Percentiles rank a stretch among this genome's conserved stretches.
Conservation (phyloP, 2,888 invertebrate species). For the Slavum lentiscoides region DNA sequence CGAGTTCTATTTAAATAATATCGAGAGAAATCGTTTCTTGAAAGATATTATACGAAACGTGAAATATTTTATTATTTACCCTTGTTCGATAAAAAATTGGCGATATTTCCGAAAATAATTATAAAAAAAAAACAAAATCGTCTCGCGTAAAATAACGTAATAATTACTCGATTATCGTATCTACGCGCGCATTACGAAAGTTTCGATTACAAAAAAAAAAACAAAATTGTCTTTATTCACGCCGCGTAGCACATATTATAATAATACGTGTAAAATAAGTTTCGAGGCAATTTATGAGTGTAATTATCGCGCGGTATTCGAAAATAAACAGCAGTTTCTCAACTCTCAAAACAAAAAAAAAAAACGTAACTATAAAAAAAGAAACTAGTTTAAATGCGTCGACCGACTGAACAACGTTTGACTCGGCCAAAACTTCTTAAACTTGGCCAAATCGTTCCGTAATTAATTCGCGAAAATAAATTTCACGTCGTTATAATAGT, state of each 20-base stretch:
- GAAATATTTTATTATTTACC: no score
- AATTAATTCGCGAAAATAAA: constrained; percentile 30
- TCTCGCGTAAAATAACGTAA: no score
- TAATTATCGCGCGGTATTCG: background rate
- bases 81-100: no score
- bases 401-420: background rate
- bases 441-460: background rate
- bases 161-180: no score
- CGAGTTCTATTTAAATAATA: background rate
- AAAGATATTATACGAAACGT: background rate
- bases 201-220: no score
- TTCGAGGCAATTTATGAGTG: no score
- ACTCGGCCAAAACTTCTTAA: background rate
- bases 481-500: background rate
- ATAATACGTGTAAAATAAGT: no score
- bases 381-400: constrained; percentile 30
- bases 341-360: background rate
- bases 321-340: background rate
- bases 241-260: no score
- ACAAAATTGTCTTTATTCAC: no score
- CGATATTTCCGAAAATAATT: no score
- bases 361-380: background rate
- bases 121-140: no score
- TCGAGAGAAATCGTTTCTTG: constrained; percentile 26
- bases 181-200: no score